Percentiles rank a stretch among this genome's conserved stretches.
These are phyloP conservation scores for Bradypus variegatus DNA, from an alignment of 2,797 vertebrate genomes.

Conservation along the genomic window DNA sequence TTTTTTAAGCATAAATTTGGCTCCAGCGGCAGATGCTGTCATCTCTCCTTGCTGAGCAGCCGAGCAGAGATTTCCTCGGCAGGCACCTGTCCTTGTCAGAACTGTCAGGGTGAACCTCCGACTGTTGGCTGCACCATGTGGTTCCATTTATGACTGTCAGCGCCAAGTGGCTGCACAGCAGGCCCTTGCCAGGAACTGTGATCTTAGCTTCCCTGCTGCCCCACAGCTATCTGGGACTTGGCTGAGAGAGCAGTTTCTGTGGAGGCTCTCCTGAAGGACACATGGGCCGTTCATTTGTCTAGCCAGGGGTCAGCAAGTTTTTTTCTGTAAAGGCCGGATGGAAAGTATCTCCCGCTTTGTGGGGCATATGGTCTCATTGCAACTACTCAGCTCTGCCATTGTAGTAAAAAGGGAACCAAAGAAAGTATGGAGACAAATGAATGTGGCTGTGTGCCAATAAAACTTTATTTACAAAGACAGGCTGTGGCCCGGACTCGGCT, in stretches of 20 bases:
- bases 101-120: background rate
- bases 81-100: background rate
- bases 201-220: no score
- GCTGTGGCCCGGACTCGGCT: background rate
- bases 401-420: background rate
- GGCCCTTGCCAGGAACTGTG: background rate
- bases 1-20: background rate
- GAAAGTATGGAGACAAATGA: background rate
- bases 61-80: background rate
- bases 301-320: background rate
- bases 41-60: background rate
- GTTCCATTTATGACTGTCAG: background rate
- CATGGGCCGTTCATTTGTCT: background rate
- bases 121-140: background rate
- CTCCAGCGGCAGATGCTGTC: background rate
- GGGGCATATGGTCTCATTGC: background rate
- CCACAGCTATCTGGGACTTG: background rate
- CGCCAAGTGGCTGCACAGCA: accelerated
- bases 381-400: background rate
- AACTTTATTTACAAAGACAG: background rate
- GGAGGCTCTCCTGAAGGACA: background rate
- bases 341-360: background rate
- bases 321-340: background rate
- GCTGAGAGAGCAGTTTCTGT: background rate
- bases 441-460: background rate